A percentile compares a stretch with the other conserved stretches of the same genome.
Conservation (phyloP, 92 coral and sea anemone genomes). For the Hydrozoanthus gracilis region DNA sequence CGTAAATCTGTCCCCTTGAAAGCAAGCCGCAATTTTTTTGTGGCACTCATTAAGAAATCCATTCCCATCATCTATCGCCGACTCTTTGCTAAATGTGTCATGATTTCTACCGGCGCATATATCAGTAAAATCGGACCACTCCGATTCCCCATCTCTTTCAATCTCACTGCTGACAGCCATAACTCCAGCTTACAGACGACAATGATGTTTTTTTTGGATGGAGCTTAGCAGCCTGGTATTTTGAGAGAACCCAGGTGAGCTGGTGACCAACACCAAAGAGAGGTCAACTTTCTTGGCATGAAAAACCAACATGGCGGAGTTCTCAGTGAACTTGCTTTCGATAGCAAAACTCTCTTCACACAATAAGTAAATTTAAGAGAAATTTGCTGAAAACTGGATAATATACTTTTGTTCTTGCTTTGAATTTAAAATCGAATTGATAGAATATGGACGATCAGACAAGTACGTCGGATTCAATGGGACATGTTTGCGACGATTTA, state of each 20-base stretch:
- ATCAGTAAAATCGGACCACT: conserved; percentile 45
- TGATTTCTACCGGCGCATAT: conserved; percentile 10
- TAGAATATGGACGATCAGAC: conserved; percentile 31
- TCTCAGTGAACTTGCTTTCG: conserved; percentile 3
- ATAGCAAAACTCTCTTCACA: neutral
- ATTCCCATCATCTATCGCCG: conserved; percentile 6
- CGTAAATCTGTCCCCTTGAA: conserved; percentile 19
- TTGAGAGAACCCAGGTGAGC: neutral
- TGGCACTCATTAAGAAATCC: conserved; percentile 17
- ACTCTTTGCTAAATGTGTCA: conserved; percentile 27
- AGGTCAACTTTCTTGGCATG: neutral
- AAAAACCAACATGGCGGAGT: conserved; percentile 46
- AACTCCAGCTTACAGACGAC: neutral
- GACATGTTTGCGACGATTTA: neutral
- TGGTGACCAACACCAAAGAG: conserved; percentile 33
- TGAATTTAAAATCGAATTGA: neutral
- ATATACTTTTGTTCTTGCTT: neutral
- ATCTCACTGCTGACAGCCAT: conserved; percentile 45
- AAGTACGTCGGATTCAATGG: conserved; percentile 10
- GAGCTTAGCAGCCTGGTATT: conserved; percentile 31
- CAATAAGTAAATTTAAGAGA: conserved; percentile 2
- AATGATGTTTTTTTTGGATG: neutral
- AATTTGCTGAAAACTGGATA: neutral
- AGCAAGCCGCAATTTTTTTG: conserved; percentile 21
- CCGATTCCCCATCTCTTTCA: conserved; percentile 40